Evolutionary conservation across 2,113 vertebrate species (phyloP), one percentile per base, ranked within the genome.

Genomic region (Tauraco erythrolophus): DNA sequence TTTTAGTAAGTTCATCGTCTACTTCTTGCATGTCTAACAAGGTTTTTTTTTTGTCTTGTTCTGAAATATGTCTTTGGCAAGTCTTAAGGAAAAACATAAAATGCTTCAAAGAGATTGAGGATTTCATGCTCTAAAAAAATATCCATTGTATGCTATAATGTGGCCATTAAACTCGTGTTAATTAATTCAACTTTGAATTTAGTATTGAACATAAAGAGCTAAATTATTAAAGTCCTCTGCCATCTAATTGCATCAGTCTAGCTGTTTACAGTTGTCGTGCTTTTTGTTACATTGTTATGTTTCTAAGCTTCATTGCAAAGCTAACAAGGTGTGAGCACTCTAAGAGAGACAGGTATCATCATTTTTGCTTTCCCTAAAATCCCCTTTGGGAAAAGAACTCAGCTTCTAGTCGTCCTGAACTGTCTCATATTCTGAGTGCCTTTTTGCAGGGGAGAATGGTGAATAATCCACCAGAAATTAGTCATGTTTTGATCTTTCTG

Each of bases 391-490:
- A 74, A 24, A 84, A 78, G 3, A 60, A 56, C 35, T 70, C 33
- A 84, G 6, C 15, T 81, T 87, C 77, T 61, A 58, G 24, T 78
- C 13, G 21, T 69, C 7, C 24, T 72, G 19, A 84, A 87, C 3
- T 24, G 30, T 21, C 13, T 66, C 10, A 30, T 31, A 10, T 78
- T 77, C 31, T 51, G 23, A 78, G 18, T 46, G 24, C 12, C 25
- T 25, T 75, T 1, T 11, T 84, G 15, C 16, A 9, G 50, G 11
- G 43, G 7, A 92, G 25, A 84, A 68, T 35, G 37, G 6, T 78
- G 60, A 78, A 84, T 58, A 89, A 69, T 65, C 28, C 17, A 57
- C 9, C 16, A 61, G 33, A 77, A 84, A 89, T 94, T 91, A 92
- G 46, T 31, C 22, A 37, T 28, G 11, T 57, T 84, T 86, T 77